A percentile compares a stretch with the other conserved stretches of the same genome.
These are phyloP conservation scores for Cygnus buccinator DNA, from an alignment of 2,113 vertebrate genomes.

Conservation along the genomic window DNA sequence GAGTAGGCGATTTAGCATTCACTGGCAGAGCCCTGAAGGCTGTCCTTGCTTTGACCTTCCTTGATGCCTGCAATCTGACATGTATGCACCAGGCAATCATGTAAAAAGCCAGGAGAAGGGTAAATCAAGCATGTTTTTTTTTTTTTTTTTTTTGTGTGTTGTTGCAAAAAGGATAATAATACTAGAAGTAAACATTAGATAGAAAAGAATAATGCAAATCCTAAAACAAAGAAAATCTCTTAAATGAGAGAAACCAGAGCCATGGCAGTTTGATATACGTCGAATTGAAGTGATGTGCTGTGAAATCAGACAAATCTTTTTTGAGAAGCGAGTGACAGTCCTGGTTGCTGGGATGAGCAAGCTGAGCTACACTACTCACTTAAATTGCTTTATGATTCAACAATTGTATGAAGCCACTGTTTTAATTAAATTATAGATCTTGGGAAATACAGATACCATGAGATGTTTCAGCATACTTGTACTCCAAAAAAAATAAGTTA, in stretches of 20 bases:
- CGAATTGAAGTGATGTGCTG: not conserved
- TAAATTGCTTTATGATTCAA: not conserved
- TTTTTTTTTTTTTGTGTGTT: not conserved
- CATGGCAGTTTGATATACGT: not conserved
- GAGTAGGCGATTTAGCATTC: slow-evolving; percentile 1
- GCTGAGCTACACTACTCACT: not conserved
- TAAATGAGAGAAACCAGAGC: not conserved
- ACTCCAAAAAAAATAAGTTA: not conserved
- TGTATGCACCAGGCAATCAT: not conserved
- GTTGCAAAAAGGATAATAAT: not conserved
- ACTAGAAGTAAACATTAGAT: not conserved
- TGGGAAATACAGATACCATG: not conserved
- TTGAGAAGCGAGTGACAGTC: not conserved
- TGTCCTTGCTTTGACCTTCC: slow-evolving; percentile 45
- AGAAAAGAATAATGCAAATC: not conserved
- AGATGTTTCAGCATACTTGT: not conserved
- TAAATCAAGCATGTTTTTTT: not conserved
- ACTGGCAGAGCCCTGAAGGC: not conserved
- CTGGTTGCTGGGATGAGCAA: slow-evolving; percentile 27
- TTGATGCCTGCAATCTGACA: not conserved
- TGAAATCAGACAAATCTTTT: not conserved
- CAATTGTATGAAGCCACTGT: not conserved
- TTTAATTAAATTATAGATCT: not conserved
- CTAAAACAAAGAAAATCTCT: not conserved
- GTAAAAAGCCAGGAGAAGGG: not conserved